phyloP scores from a whole-genome alignment of 2,113 vertebrate genomes.

The Pandion haliaetus region DNA sequence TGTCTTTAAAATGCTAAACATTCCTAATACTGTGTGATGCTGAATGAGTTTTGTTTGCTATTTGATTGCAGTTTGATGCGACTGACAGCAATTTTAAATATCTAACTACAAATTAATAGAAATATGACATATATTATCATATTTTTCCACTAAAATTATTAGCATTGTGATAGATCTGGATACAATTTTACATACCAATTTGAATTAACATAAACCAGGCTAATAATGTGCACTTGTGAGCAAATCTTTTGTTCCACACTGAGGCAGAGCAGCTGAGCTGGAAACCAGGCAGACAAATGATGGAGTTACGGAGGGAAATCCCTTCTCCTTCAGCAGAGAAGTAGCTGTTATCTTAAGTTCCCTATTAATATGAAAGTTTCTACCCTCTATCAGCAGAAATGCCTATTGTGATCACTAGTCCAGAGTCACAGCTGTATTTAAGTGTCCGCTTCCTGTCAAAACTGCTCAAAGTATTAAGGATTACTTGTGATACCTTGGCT shows the following conservation, averaged over 20 bases:
- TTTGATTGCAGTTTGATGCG: background rate
- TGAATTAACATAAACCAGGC: constrained; percentile 30
- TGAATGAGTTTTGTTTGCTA: background rate
- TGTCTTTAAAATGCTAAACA: background rate
- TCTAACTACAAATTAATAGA: background rate
- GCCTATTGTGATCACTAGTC: background rate
- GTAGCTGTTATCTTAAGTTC: background rate
- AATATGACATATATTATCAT: background rate
- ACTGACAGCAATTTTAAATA: background rate
- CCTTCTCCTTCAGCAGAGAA: background rate
- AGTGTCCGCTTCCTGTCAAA: background rate
- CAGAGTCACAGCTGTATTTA: background rate
- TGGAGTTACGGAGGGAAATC: constrained; percentile 6
- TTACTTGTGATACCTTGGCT: background rate
- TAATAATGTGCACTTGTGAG: background rate
- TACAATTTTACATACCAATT: background rate
- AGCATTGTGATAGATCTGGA: background rate
- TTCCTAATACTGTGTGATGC: background rate
- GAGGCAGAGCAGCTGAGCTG: background rate
- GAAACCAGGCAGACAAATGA: background rate
- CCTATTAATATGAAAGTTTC: background rate
- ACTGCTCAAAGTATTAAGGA: background rate
- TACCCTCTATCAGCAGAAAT: background rate
- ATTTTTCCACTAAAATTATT: background rate
- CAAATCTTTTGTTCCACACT: background rate